Percentiles rank a stretch among this genome's conserved stretches.
Evolutionary conservation across 2,113 vertebrate genomes (phyloP).

Genomic region (Zosterops lateralis): DNA sequence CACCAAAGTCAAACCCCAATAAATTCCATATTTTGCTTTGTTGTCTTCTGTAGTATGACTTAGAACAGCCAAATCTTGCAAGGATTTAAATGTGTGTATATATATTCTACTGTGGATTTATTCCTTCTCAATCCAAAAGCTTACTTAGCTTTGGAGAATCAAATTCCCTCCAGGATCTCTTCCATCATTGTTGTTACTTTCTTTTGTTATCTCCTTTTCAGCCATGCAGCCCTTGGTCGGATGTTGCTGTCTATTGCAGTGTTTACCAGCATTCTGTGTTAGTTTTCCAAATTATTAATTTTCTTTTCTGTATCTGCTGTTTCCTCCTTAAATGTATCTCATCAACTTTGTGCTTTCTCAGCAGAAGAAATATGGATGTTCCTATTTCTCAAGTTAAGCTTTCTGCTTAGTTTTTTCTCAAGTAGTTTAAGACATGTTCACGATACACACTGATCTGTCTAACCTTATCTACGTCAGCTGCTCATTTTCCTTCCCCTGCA

Average conservation of each 20-base stretch:
- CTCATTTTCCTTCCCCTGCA: slow-evolving; percentile 8
- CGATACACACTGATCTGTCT: background rate
- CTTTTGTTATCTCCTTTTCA: background rate
- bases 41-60: background rate
- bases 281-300: background rate
- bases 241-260: fast-evolving
- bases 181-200: background rate
- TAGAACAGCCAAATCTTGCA: background rate
- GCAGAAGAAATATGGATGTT: background rate
- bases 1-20: background rate
- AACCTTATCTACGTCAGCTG: slow-evolving; percentile 26
- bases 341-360: background rate
- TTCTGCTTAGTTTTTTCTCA: background rate
- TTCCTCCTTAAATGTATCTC: background rate
- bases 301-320: background rate
- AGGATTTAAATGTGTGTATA: fast-evolving
- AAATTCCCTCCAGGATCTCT: background rate
- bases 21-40: background rate
- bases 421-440: background rate
- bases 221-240: background rate
- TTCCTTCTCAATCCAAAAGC: background rate
- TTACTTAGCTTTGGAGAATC: background rate
- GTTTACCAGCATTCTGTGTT: background rate
- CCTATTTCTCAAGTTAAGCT: background rate
- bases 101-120: background rate